Base-by-base conservation (phyloP, 2,888 invertebrate species). In the Noctua fimbriata region DNA sequence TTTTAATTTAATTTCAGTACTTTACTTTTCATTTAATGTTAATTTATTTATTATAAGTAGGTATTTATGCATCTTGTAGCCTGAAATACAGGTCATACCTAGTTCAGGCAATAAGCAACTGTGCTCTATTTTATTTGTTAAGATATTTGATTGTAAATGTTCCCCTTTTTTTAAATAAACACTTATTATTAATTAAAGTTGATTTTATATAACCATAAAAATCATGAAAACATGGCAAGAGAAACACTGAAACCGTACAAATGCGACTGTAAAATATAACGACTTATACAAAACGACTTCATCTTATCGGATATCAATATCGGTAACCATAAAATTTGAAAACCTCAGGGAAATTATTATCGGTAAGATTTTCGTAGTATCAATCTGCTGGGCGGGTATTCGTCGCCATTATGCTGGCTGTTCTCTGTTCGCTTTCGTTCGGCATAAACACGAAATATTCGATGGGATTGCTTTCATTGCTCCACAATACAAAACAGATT, bases 301-400 rank as follows among this genome's bases (percentile, higher is more conserved):
- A 78, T 74, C 71, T 58, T 76, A 73, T 70, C 70, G 28, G 28
- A 44, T 79, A 76, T 69, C 55, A 73, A 79, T 76, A 88, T 49
- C n/a, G 41, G 9, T 72, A 36, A 76, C 81, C 74, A 80, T 78
- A 78, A 82, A 87, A 79, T 83, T 81, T 83, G 18, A 63, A 79
- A 73, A 67, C 82, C 73, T 32, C 1, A 67, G 69, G 63, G 55
- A 76, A 72, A 81, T 88, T 78, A 78, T 71, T 65, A 78, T 76
- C 69, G 67, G 16, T 44, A 81, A 32, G 71, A 82, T 82, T 83
- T 78, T 44, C 49, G 18, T 65, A 36, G 52, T 69, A 77, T 83
- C 66, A 72, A 72, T 79, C 71, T 52, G 52, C 32, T n/a, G 32
- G 44, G 24, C 7, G 49, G 28, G 5, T 76, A 3, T n/a, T 71